Evolutionary conservation across 2,113 vertebrate species (phyloP).

Genomic region (Phalacrocorax brasilianus): DNA sequence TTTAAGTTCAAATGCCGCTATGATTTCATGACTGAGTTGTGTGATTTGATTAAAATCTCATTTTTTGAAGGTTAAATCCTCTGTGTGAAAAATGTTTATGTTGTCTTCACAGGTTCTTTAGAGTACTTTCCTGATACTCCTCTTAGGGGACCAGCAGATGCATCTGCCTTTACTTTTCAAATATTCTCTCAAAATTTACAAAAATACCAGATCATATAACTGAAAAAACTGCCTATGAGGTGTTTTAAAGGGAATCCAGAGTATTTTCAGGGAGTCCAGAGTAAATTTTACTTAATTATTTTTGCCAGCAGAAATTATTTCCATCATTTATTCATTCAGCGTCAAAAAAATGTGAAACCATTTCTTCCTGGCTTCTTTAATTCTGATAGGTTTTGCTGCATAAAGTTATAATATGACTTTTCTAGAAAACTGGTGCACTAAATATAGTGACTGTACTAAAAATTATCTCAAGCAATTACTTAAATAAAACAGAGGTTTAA

Average conservation of each 20-base stretch:
- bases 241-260: background rate
- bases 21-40: background rate
- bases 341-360: background rate
- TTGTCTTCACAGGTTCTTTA: background rate
- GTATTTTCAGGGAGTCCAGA: background rate
- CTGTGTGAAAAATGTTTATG: fast-evolving
- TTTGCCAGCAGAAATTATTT: background rate
- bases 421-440: background rate
- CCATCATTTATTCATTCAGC: background rate
- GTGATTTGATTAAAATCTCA: background rate
- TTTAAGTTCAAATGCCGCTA: background rate
- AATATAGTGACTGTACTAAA: background rate
- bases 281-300: background rate
- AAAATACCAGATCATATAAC: background rate
- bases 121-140: background rate
- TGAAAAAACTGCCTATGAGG: background rate
- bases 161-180: background rate
- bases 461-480: background rate
- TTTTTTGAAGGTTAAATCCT: background rate
- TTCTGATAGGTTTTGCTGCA: background rate
- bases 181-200: background rate
- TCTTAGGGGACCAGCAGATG: background rate
- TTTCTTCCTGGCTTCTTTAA: background rate
- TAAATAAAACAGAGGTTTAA: background rate
- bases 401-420: background rate